Conservation (phyloP, 2,888 invertebrate species). For the Drosophila siamana region DNA sequence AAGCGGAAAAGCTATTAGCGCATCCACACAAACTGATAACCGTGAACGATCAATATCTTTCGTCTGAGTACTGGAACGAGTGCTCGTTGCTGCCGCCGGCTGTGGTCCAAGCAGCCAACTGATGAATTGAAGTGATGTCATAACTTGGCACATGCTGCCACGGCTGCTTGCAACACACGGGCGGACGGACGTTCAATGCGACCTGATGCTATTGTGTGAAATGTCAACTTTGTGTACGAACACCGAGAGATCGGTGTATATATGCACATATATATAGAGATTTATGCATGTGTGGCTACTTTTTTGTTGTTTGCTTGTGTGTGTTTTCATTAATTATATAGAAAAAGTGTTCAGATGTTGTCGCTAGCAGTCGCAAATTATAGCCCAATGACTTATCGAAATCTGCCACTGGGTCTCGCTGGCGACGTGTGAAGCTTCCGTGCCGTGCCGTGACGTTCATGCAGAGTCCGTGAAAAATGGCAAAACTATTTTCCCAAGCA, state of each 20-base stretch:
- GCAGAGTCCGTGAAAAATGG: constrained; percentile 71
- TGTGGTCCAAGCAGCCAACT: constrained; percentile 50
- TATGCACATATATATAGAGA: not conserved
- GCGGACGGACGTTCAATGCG: constrained; percentile 36
- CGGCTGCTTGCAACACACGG: constrained; percentile 69
- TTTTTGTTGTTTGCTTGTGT: no score
- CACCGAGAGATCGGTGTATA: not conserved
- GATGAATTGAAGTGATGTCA: constrained; percentile 79
- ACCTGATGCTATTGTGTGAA: constrained; percentile 75
- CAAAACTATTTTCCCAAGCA: constrained; percentile 66
- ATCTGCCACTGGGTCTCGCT: constrained; percentile 69
- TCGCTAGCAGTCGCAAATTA: constrained; percentile 65
- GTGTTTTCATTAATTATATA: constrained; percentile 66
- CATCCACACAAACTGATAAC: constrained; percentile 46
- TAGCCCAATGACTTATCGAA: constrained; percentile 81
- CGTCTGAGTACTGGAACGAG: constrained; percentile 34
- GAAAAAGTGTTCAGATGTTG: constrained; percentile 66
- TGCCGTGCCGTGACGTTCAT: constrained; percentile 1
- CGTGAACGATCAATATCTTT: constrained; percentile 62
- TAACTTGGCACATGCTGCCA: constrained; percentile 78
- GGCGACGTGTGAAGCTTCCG: constrained; percentile 70
- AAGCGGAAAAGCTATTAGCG: constrained; percentile 48
- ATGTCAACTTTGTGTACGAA: constrained; percentile 73
- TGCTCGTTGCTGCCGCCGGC: constrained; percentile 44
- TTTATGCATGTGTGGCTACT: constrained; percentile 3